Evolutionary conservation across 2,888 invertebrate species (phyloP).

Genomic region (Orthonevra nobilis): DNA sequence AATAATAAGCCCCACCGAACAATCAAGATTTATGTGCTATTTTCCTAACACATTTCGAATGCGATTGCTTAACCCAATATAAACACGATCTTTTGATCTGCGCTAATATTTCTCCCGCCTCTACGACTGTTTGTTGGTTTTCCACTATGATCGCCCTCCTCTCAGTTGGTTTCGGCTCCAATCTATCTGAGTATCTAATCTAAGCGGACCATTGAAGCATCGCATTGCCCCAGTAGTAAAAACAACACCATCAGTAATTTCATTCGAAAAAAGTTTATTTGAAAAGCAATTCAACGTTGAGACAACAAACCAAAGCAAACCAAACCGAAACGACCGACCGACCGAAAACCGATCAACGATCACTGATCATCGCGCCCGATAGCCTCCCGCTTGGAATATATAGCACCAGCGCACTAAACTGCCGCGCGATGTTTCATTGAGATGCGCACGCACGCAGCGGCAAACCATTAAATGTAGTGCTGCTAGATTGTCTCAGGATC

Average conservation of each 20-base stretch:
- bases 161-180: slow-evolving; percentile 25
- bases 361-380: slow-evolving; percentile 19
- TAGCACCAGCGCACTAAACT: too few species aligned
- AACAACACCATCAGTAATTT: slow-evolving; percentile 57
- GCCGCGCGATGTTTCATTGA: slow-evolving; percentile 33
- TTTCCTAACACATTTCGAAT: slow-evolving; percentile 64
- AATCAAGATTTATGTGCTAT: slow-evolving; percentile 55
- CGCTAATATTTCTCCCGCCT: slow-evolving; percentile 57
- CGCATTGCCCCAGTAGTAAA: slow-evolving; percentile 34
- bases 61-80: slow-evolving; percentile 69
- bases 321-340: too few species aligned
- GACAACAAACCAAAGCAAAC: slow-evolving; percentile 65
- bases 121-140: slow-evolving; percentile 24
- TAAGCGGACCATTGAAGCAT: neutral
- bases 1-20: slow-evolving; percentile 37
- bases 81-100: slow-evolving; percentile 69
- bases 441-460: slow-evolving; percentile 48
- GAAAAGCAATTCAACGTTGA: slow-evolving; percentile 63
- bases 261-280: slow-evolving; percentile 64
- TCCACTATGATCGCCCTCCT: slow-evolving; percentile 24
- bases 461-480: slow-evolving; percentile 52
- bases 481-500: too few species aligned
- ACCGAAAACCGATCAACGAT: slow-evolving; percentile 44
- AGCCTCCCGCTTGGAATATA: too few species aligned
- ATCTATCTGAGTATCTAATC: slow-evolving; percentile 28